Evolutionary conservation across 2,888 invertebrate species (phyloP), one percentile per base, ranked within the genome.

Genomic region (Eurois occulta): DNA sequence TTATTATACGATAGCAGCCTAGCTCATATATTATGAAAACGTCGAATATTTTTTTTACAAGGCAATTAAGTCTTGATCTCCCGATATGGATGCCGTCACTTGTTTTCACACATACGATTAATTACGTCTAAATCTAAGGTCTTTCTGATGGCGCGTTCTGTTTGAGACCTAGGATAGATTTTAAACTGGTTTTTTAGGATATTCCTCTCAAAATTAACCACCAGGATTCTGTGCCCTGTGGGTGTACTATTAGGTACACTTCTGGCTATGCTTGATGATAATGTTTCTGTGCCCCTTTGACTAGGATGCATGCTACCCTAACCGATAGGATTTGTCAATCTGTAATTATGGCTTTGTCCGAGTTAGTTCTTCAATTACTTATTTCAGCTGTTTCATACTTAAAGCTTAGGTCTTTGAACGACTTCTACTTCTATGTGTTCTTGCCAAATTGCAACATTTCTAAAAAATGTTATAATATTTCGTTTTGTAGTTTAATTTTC

Each of bases 31-130:
- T 83, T 85, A 87, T 72, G 60, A 58, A 81, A 68, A 75, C 74
- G 64, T 76, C 81, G 75, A 69, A 1, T 0, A 35, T 76, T 84
- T 84, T 88, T 86, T 85, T 77, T 43, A n/a, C 28, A 35, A 32
- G 62, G 62, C 71, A 87, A 86, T 88, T 83, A 74, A 75, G 48
- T 72, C 55, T 43, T 43, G 67, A 75, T 66, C 46, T 0, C 67
- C 76, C 69, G 75, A 83, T 84, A 86, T 32, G 84, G 89, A 3
- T 28, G 4, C 64, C 70, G 85, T 83, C 80, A 72, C 80, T 78
- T 81, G 86, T 86, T 85, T 86, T 90, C 90, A 86, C 90, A 90
- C 89, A 85, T 86, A 88, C 72, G 75, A 86, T 90, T 90, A 84
- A 88, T 87, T 83, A 84, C 78, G 38, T 77, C 83, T 83, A 77